These are phyloP conservation scores for Alligator sinensis DNA, from an alignment of 2,113 vertebrate genomes.

Conservation along the genomic window DNA sequence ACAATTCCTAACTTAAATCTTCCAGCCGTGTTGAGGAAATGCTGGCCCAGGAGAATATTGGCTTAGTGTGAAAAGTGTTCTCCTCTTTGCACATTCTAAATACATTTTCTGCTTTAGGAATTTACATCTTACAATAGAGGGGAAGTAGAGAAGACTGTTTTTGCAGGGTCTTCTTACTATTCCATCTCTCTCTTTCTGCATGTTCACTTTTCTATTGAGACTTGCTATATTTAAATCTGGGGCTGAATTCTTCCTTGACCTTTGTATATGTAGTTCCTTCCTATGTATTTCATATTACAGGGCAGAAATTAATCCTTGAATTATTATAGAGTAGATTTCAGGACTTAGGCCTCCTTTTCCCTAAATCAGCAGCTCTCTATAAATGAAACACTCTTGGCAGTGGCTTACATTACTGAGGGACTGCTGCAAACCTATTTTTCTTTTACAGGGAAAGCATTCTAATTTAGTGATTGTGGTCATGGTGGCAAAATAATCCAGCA, in stretches of 20 bases:
- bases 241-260: background rate
- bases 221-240: background rate
- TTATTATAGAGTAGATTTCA: background rate
- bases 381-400: conserved; percentile 28
- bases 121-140: background rate
- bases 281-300: background rate
- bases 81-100: background rate
- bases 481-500: conserved; percentile 52
- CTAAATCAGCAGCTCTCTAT: conserved; percentile 15
- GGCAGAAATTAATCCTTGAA: background rate
- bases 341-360: conserved; percentile 1
- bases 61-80: background rate
- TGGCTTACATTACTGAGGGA: conserved; percentile 30
- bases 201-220: conserved; percentile 1
- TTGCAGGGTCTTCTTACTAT: background rate
- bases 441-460: conserved; percentile 38
- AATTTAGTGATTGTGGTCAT: conserved; percentile 47
- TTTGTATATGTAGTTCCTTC: background rate
- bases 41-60: background rate
- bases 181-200: background rate
- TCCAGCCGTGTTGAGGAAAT: background rate
- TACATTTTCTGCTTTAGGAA: background rate
- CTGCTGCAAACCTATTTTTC: conserved; percentile 33
- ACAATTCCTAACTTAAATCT: background rate
- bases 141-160: background rate